Conservation (phyloP, 2,113 vertebrate genomes). For the Lophotis ruficrista region DNA sequence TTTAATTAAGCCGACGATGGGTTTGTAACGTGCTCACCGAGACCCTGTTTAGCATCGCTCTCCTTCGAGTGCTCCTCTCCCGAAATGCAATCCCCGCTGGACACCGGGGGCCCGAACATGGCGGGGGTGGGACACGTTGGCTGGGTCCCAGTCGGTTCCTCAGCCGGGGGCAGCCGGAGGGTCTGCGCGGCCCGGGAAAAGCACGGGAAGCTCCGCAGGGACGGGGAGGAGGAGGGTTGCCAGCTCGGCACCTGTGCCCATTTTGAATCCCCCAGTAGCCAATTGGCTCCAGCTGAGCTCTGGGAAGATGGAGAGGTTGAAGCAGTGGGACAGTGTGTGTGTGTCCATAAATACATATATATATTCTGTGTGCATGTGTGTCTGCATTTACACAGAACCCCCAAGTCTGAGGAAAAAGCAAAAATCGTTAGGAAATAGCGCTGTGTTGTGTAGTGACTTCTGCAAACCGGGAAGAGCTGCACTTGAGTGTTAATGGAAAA, state of each 20-base stretch:
- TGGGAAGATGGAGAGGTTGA: no score
- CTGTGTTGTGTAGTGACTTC: neutral
- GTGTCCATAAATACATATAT: rapidly evolving
- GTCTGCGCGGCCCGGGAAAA: neutral
- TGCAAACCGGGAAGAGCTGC: neutral
- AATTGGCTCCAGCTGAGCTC: neutral
- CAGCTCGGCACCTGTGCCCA: rapidly evolving
- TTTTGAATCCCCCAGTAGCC: rapidly evolving
- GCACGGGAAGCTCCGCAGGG: rapidly evolving
- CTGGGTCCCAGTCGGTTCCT: neutral
- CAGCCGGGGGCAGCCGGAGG: neutral
- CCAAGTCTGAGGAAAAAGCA: neutral
- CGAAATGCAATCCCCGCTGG: neutral
- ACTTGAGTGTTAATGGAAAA: rapidly evolving
- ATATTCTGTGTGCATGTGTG: no score
- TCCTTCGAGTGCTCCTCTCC: neutral
- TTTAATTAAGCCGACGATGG: neutral
- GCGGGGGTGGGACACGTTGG: rapidly evolving
- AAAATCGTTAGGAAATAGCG: neutral
- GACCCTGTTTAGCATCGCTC: no score
- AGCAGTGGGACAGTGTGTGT: neutral
- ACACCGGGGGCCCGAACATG: rapidly evolving
- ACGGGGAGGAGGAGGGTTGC: rapidly evolving
- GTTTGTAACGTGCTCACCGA: neutral
- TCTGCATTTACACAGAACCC: neutral